A percentile compares a stretch with the other conserved stretches of the same genome.
phyloP scores from a whole-genome alignment of 2,888 invertebrate genomes.

The Taphrorychus bicolor region DNA sequence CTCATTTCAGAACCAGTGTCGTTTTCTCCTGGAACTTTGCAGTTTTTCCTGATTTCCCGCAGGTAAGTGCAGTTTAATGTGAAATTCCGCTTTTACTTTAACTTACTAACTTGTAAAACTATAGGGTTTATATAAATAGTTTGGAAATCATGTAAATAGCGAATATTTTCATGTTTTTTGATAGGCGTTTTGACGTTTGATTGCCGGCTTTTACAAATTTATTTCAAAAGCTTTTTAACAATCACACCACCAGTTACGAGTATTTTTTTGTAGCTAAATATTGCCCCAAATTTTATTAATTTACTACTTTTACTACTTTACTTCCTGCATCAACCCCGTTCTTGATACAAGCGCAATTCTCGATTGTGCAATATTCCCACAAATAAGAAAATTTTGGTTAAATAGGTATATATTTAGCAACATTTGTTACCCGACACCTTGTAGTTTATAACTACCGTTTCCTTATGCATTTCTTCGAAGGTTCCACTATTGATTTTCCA shows the following conservation, averaged over 20 bases:
- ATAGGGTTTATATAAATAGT: background rate
- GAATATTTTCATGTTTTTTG: background rate
- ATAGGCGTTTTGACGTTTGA: too few species aligned
- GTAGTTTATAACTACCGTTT: too few species aligned
- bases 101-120: background rate
- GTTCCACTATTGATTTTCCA: conserved; percentile 10
- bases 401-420: too few species aligned
- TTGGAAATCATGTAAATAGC: background rate
- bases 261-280: too few species aligned
- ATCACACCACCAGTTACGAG: too few species aligned
- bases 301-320: too few species aligned
- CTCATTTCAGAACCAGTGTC: background rate
- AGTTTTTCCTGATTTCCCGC: background rate
- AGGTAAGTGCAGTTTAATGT: background rate
- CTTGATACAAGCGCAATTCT: too few species aligned
- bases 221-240: background rate
- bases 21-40: background rate
- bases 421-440: too few species aligned
- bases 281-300: too few species aligned
- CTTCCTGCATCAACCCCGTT: too few species aligned
- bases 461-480: background rate
- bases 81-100: background rate
- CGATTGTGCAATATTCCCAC: too few species aligned
- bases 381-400: too few species aligned
- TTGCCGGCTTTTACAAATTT: background rate